Percentiles rank a stretch among this genome's conserved stretches.
phyloP scores from a whole-genome alignment of 2,888 invertebrate species.

The Platynereis dumerilii region DNA sequence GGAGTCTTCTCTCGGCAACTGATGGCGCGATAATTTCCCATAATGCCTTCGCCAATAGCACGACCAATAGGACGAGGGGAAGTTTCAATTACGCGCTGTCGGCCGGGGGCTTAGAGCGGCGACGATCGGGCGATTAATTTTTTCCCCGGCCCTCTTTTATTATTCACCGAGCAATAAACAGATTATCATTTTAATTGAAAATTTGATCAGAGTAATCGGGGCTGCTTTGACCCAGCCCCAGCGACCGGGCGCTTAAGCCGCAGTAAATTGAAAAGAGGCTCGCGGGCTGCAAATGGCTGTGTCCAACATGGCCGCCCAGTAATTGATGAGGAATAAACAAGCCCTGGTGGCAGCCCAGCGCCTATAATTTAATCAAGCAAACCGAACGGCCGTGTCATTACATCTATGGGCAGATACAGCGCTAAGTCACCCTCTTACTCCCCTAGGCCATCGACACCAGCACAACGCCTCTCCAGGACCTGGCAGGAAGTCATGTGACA shows the following conservation, averaged over 20 bases:
- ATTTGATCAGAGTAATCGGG: slow-evolving; percentile 25
- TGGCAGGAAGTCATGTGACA: too few species aligned
- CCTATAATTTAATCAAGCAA: slow-evolving; percentile 26
- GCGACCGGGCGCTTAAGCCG: slow-evolving; percentile 16
- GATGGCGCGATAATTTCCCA: slow-evolving; percentile 17
- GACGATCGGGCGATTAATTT: slow-evolving; percentile 20
- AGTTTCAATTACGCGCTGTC: slow-evolving; percentile 21
- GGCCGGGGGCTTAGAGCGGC: slow-evolving; percentile 12
- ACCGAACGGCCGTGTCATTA: slow-evolving; percentile 20
- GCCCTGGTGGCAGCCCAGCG: slow-evolving; percentile 7
- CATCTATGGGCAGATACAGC: slow-evolving; percentile 9
- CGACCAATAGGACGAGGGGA: slow-evolving; percentile 13
- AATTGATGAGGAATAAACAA: slow-evolving; percentile 22
- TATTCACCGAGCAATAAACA: slow-evolving; percentile 28
- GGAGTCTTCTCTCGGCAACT: slow-evolving; percentile 6
- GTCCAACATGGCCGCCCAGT: slow-evolving; percentile 2
- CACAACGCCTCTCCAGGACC: too few species aligned
- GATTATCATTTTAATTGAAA: slow-evolving; percentile 31
- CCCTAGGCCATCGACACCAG: too few species aligned
- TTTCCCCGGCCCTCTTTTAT: slow-evolving; percentile 22
- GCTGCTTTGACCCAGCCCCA: slow-evolving; percentile 16
- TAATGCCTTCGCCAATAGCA: slow-evolving; percentile 22
- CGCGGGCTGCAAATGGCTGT: not conserved
- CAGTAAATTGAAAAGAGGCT: slow-evolving; percentile 24
- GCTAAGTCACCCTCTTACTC: not conserved